phyloP scores from a whole-genome alignment of 1,140 invertebrate genomes.

The Diabrotica virgifera region DNA sequence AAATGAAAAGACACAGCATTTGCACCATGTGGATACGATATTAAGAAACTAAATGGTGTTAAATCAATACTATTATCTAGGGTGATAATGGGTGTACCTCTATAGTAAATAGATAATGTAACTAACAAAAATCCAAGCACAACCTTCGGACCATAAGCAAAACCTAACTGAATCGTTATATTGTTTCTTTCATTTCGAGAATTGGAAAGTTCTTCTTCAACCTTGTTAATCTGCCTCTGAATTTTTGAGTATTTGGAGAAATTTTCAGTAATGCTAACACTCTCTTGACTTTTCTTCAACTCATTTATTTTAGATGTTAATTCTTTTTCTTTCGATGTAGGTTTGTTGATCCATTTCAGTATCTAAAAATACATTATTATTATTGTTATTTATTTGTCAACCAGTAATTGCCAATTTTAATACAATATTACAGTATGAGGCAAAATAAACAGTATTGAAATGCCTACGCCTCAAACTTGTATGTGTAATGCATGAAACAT shows the following conservation, averaged over 20 bases:
- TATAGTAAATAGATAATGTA: constrained; percentile 35
- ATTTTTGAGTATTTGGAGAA: constrained; percentile 44
- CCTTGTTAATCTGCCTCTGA: constrained; percentile 41
- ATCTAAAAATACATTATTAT: constrained; percentile 30
- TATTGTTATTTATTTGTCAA: constrained; percentile 3
- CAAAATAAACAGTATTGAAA: no score
- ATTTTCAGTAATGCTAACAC: constrained; percentile 37
- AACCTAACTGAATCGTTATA: constrained; percentile 29
- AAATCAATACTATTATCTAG: constrained; percentile 38
- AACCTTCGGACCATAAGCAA: constrained; percentile 33
- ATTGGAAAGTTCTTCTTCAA: constrained; percentile 34
- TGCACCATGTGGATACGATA: constrained; percentile 41
- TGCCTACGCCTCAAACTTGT: no score
- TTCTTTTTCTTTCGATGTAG: constrained; percentile 30
- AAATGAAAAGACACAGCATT: constrained; percentile 46
- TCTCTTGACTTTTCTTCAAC: constrained; percentile 32
- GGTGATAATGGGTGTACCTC: constrained; percentile 36
- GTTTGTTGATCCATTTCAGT: constrained; percentile 34
- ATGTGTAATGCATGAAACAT: no score
- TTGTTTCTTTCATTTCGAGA: constrained; percentile 22
- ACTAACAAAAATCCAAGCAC: constrained; percentile 31
- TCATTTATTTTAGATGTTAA: constrained; percentile 29
- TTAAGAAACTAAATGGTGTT: constrained; percentile 40
- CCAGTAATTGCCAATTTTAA: no score
- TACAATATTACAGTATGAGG: no score